phyloP scores from a whole-genome alignment of 2,113 vertebrate genomes.

The Cyanocitta stelleri region DNA sequence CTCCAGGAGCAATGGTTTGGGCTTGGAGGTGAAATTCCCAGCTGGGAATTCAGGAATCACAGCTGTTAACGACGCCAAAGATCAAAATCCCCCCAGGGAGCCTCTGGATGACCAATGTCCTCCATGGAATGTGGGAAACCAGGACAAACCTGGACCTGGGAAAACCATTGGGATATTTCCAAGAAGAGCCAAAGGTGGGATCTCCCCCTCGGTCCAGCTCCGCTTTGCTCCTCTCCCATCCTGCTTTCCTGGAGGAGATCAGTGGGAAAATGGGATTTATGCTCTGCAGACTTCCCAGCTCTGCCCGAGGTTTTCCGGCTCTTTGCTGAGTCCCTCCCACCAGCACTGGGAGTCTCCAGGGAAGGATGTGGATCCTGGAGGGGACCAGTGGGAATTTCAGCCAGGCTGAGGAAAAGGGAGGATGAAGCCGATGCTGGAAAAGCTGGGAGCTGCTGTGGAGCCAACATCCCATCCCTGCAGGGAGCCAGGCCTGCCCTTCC shows the following conservation, averaged over 20 bases:
- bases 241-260: fast-evolving
- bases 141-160: not conserved
- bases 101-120: not conserved
- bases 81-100: not conserved
- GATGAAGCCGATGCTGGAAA: not conserved
- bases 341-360: not conserved
- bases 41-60: not conserved
- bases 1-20: fast-evolving
- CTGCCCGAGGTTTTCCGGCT: not conserved
- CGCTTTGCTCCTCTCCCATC: not conserved
- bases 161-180: not conserved
- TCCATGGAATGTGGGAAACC: not conserved
- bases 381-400: not conserved
- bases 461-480: not conserved
- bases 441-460: fast-evolving
- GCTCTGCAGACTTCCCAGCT: not conserved
- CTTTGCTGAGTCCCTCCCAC: not conserved
- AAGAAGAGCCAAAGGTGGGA: not conserved
- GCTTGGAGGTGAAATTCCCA: not conserved
- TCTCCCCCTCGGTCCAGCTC: not conserved
- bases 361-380: not conserved
- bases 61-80: not conserved
- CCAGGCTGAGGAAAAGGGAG: not conserved
- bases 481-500: not conserved
- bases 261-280: not conserved